phyloP scores from a whole-genome alignment of 2,113 vertebrate species.

The Neopipo cinnamomea region DNA sequence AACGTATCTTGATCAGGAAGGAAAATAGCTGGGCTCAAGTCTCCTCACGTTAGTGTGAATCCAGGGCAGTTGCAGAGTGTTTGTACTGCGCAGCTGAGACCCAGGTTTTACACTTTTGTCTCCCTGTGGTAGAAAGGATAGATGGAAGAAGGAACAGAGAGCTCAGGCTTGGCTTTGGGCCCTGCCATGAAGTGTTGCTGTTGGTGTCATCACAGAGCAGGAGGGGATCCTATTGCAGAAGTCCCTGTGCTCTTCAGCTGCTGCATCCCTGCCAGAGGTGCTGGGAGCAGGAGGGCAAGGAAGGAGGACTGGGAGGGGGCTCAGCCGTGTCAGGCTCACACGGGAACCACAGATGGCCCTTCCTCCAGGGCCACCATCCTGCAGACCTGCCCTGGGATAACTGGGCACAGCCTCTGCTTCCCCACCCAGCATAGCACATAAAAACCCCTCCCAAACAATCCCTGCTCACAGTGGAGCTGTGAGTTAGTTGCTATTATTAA shows the following conservation, averaged over 20 bases:
- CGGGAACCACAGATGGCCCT: accelerated
- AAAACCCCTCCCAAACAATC: background rate
- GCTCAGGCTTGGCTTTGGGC: background rate
- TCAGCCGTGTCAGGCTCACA: accelerated
- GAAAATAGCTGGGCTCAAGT: background rate
- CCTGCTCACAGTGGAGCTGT: background rate
- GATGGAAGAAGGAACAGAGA: background rate
- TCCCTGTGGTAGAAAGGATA: background rate
- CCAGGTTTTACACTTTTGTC: background rate
- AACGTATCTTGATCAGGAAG: background rate
- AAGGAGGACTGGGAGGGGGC: background rate
- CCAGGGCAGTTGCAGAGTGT: background rate
- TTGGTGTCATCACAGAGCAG: background rate
- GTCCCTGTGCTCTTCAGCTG: background rate
- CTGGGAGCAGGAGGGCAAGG: background rate
- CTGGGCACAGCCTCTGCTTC: background rate
- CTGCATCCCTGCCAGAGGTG: background rate
- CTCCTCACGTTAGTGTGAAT: background rate
- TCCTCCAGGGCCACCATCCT: background rate
- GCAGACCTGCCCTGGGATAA: background rate
- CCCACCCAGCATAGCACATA: background rate
- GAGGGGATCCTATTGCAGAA: background rate
- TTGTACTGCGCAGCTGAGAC: background rate
- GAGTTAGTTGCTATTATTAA: background rate
- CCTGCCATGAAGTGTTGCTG: background rate